Conservation (phyloP, 1,140 invertebrate genomes). For the Oncopodura yosiiana region DNA sequence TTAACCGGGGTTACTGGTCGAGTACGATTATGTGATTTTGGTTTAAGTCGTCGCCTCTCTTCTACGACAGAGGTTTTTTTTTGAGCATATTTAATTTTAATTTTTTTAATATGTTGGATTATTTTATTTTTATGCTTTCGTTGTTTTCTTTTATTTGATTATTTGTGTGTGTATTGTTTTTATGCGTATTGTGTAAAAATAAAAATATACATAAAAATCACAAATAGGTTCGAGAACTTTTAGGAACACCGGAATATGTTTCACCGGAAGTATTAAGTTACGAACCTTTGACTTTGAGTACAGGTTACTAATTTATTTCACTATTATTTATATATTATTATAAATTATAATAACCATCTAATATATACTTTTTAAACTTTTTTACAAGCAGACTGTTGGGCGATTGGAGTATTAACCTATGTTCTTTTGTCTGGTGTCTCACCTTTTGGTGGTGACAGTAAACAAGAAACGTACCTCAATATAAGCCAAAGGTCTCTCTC, state of each 20-base stretch:
- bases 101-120: background rate
- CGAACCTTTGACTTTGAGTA: slow-evolving; percentile 25
- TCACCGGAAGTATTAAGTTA: slow-evolving; percentile 30
- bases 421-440: slow-evolving; percentile 85
- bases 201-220: background rate
- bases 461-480: slow-evolving; percentile 88
- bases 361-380: background rate
- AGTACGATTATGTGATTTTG: slow-evolving; percentile 36
- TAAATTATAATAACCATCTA: background rate
- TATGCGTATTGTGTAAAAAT: background rate
- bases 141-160: slow-evolving; percentile 6
- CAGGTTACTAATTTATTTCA: background rate
- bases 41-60: slow-evolving; percentile 33
- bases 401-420: slow-evolving; percentile 83
- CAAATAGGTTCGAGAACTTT: slow-evolving; percentile 29
- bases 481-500: slow-evolving; percentile 80
- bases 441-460: slow-evolving; percentile 74
- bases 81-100: background rate
- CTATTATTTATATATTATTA: background rate
- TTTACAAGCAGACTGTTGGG: slow-evolving; percentile 87
- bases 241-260: slow-evolving; percentile 33
- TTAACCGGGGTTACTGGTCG: slow-evolving; percentile 25
- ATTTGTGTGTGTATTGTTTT: background rate
- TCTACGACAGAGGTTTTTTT: slow-evolving; percentile 26
- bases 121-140: slow-evolving; percentile 14